Base-by-base conservation (phyloP, 2,113 vertebrate species). In the Periophthalmodon schlosseri region DNA sequence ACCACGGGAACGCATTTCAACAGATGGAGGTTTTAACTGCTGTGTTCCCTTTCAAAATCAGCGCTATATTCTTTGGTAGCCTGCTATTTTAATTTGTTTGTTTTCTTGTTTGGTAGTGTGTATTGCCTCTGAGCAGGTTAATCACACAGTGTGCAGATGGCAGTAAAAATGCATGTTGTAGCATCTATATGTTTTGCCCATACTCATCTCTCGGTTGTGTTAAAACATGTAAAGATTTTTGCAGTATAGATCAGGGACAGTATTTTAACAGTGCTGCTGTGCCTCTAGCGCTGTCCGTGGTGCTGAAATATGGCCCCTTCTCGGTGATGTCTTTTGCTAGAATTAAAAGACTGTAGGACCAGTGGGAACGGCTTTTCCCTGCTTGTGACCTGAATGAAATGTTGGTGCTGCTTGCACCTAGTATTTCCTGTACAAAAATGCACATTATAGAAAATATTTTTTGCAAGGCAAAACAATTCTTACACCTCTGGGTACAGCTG, bases 1-100 rank as follows among this genome's bases (percentile, higher is more conserved):
- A 91, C 90, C 91, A 89, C 77, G 86, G 91, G 92, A 93, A 91
- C 87, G 86, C 83, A 75, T 92, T 88, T 90, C 82, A 92, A 89
- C 91, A 92, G 90, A 93, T 90, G 89, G 90, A 89, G 89, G 87
- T 82, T 91, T 91, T 91, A 92, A 91, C 87, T 87, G 78, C 87
- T 88, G 86, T 74, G 82, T 71, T 81, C 72, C 80, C 83, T 86
- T 88, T 83, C 84, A 83, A 83, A 92, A 89, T 85, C 86, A 81
- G 83, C 68, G 81, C 77, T 86, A 79, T 83, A 84, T 88, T 86
- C 83, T 85, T 80, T 86, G 89, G 81, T 86, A 84, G 83, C 85
- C 77, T 78, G 73, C 79, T 85, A 86, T 93, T 91, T 91, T 90
- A 84, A 89, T 92, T 88, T 89, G 88, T 91, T 85, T 88, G 73